phyloP scores from a whole-genome alignment of 1,140 invertebrate species.

The Trichomalopsis sarcophagae region DNA sequence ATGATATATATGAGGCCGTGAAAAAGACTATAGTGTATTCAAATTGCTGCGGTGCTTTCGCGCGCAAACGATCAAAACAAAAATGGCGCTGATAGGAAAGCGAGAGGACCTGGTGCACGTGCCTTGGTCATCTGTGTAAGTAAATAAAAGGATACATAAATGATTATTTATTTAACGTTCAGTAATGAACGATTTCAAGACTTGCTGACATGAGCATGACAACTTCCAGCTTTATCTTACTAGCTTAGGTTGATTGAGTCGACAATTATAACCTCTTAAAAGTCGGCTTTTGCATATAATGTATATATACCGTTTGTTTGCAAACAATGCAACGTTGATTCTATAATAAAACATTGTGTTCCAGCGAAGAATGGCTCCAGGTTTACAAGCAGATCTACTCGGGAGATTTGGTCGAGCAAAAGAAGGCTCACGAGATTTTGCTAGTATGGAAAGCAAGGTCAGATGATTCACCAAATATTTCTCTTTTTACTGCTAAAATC shows the following conservation, averaged over 20 bases:
- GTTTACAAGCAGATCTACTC: constrained; percentile 77
- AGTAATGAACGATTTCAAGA: constrained; percentile 2
- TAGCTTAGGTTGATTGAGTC: not conserved
- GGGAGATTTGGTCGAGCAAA: constrained; percentile 65
- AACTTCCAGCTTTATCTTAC: not conserved
- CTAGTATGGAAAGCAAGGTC: constrained; percentile 78
- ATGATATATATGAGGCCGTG: too few species aligned
- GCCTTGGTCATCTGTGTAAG: constrained; percentile 69
- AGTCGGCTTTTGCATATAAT: not conserved
- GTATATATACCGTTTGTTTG: not conserved
- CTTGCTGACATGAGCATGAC: not conserved
- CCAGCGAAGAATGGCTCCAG: constrained; percentile 77
- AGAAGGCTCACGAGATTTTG: constrained; percentile 75
- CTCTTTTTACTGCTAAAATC: not conserved
- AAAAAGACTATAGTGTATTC: too few species aligned
- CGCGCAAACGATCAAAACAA: constrained; percentile 11
- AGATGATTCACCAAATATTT: not conserved
- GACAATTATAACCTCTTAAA: constrained; percentile 8
- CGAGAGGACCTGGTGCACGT: constrained; percentile 62
- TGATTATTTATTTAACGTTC: not conserved
- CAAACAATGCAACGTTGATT: not conserved
- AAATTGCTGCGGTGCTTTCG: not conserved
- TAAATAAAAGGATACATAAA: constrained; percentile 42
- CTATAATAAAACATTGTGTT: constrained; percentile 51
- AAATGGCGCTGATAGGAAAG: constrained; percentile 61